Percentiles rank a stretch among this genome's conserved stretches.
These are phyloP conservation scores for Anas platyrhynchos DNA, from an alignment of 2,113 vertebrate species.

Conservation along the genomic window DNA sequence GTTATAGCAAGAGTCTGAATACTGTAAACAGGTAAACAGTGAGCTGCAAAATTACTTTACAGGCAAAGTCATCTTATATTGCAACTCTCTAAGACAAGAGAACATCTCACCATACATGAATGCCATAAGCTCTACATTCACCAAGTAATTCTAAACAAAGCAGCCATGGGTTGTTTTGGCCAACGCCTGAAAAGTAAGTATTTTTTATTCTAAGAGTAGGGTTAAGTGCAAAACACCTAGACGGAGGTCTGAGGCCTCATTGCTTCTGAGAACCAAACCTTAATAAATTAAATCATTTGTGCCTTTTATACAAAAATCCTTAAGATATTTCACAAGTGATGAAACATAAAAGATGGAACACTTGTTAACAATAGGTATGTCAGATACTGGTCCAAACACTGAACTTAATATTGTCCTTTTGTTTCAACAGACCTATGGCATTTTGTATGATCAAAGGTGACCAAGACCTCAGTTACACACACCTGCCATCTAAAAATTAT, in stretches of 20 bases:
- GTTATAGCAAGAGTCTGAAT: neutral
- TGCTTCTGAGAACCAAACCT: neutral
- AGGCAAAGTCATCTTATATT: neutral
- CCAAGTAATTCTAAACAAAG: neutral
- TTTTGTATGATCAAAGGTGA: neutral
- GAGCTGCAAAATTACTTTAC: neutral
- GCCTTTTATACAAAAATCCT: neutral
- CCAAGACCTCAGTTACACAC: neutral
- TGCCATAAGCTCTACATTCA: neutral
- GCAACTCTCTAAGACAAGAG: neutral
- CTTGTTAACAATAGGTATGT: neutral
- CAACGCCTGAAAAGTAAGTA: neutral
- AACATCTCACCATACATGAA: neutral
- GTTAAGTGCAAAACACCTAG: neutral
- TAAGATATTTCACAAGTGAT: neutral
- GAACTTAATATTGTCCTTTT: neutral
- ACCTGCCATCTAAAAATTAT: neutral
- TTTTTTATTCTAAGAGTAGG: neutral
- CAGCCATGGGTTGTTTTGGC: neutral
- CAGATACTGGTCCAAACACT: neutral
- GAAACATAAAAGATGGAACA: neutral
- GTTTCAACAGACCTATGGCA: neutral
- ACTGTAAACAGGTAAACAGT: neutral
- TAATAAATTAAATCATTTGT: neutral
- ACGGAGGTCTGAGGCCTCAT: neutral